These are phyloP conservation scores for Neocloeon triangulifer DNA, from an alignment of 1,140 invertebrate genomes.

Conservation along the genomic window DNA sequence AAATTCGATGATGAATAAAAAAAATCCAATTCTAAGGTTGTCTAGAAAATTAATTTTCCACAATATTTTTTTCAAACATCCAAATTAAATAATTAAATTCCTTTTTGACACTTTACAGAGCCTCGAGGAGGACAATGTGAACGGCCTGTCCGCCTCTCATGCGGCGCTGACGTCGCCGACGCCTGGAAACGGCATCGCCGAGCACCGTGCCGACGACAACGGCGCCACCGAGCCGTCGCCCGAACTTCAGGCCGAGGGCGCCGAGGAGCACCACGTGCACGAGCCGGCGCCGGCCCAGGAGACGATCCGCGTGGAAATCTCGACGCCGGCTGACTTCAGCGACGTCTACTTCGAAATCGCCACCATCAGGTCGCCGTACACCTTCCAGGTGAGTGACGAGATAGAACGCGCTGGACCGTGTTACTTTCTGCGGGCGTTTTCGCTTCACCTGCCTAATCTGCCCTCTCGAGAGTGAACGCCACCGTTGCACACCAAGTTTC, in stretches of 20 bases:
- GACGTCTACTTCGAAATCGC: conserved; percentile 71
- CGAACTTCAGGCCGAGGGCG: not conserved
- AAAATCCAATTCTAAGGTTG: too few species aligned
- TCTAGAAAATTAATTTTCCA: too few species aligned
- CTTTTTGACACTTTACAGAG: not conserved
- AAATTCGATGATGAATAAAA: too few species aligned
- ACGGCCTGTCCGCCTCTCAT: conserved; percentile 34
- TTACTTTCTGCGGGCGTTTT: too few species aligned
- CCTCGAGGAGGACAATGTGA: conserved; percentile 28
- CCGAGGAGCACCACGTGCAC: too few species aligned
- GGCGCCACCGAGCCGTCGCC: not conserved
- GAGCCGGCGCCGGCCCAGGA: conserved; percentile 32
- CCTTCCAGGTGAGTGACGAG: conserved; percentile 45
- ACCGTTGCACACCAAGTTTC: too few species aligned
- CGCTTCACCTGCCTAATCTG: too few species aligned
- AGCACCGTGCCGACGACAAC: not conserved
- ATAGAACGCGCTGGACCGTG: not conserved
- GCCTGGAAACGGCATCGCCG: not conserved
- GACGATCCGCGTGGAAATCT: conserved; percentile 65
- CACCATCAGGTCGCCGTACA: conserved; percentile 70
- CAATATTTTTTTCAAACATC: too few species aligned
- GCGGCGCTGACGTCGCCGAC: conserved; percentile 9
- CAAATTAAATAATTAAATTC: too few species aligned
- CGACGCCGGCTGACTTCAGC: conserved; percentile 57
- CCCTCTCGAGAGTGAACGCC: too few species aligned